Conservation (phyloP, 2,113 vertebrate genomes). For the Platichthys flesus region DNA sequence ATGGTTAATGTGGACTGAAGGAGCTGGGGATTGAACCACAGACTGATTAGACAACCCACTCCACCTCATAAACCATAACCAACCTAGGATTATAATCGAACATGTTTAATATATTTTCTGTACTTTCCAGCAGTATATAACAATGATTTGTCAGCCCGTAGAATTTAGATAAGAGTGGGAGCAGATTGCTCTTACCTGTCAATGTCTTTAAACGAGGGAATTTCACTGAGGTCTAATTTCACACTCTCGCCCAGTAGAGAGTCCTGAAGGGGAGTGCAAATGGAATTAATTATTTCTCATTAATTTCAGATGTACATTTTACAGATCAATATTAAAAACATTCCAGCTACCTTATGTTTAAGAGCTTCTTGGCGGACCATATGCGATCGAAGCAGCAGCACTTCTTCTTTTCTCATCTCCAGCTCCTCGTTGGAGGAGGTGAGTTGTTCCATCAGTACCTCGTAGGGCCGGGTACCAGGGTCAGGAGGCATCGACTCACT, state of each 20-base stretch:
- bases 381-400: conserved; percentile 93
- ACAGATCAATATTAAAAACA: too few species aligned
- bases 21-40: neutral
- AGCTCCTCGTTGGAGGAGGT: conserved; percentile 91
- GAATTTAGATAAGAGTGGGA: neutral
- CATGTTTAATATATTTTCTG: neutral
- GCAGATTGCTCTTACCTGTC: conserved; percentile 48
- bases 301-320: too few species aligned
- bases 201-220: conserved; percentile 51
- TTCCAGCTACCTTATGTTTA: conserved; percentile 84
- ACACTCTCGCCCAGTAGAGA: conserved; percentile 62
- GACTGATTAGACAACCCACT: too few species aligned
- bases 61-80: too few species aligned
- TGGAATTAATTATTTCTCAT: neutral
- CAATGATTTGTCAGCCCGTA: too few species aligned
- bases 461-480: conserved; percentile 86
- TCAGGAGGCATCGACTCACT: conserved; percentile 82
- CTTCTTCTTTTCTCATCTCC: conserved; percentile 95
- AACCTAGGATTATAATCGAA: too few species aligned
- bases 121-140: neutral
- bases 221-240: conserved; percentile 64
- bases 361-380: conserved; percentile 93
- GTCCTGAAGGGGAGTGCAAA: conserved; percentile 52
- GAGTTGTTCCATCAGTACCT: conserved; percentile 91
- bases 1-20: too few species aligned